phyloP scores from a whole-genome alignment of 2,113 vertebrate genomes.

The Paracanthobrama guichenoti region DNA sequence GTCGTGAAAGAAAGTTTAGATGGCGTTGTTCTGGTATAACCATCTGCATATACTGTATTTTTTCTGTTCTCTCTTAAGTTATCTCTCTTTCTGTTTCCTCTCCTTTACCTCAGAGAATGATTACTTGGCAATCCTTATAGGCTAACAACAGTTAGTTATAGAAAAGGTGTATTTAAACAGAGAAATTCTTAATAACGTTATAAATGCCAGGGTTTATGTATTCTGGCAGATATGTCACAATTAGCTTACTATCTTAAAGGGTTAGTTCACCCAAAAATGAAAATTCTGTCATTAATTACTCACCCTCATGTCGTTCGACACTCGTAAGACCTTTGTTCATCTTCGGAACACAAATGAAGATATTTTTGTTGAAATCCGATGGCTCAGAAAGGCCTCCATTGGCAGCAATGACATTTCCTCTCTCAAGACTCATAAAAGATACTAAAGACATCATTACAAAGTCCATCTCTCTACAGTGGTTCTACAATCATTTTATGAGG shows the following conservation, averaged over 20 bases:
- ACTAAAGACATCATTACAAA: no score
- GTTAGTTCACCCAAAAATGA: no score
- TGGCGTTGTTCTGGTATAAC: slow-evolving; percentile 51
- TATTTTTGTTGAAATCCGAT: no score
- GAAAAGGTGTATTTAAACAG: background rate
- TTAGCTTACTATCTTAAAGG: background rate
- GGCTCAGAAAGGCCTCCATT: no score
- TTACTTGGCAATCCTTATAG: background rate
- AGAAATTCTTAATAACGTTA: background rate
- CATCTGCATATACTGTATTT: slow-evolving; percentile 61
- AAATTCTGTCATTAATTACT: no score
- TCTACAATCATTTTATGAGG: no score
- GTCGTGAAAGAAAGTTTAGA: slow-evolving; percentile 47
- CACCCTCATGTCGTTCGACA: no score
- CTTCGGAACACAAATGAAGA: no score
- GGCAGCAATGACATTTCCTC: no score
- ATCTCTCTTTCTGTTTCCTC: background rate
- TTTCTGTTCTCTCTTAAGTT: background rate
- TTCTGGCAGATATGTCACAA: background rate
- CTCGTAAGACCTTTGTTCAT: no score
- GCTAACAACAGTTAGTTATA: background rate
- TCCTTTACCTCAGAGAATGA: background rate
- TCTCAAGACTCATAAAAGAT: no score
- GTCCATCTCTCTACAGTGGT: no score
- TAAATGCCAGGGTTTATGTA: background rate